These are phyloP conservation scores for Cotesia congregata DNA, from an alignment of 2,888 invertebrate species.

Conservation along the genomic window DNA sequence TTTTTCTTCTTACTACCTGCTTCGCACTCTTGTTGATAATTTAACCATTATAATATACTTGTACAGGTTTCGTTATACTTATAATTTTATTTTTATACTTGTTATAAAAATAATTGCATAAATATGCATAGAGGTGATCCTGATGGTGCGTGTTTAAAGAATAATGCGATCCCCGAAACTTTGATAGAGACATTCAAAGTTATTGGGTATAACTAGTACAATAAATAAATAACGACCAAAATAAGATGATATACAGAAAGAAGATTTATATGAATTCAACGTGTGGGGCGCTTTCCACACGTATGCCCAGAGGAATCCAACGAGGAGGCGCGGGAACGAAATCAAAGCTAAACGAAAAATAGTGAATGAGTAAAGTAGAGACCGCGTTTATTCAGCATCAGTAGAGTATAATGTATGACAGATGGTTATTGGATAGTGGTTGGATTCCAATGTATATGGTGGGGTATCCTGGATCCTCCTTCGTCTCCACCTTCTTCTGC, in stretches of 20 bases:
- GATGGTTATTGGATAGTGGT: conserved; percentile 55
- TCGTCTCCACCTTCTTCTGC: conserved; percentile 50
- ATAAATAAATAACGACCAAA: conserved; percentile 21
- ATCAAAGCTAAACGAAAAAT: conserved; percentile 43
- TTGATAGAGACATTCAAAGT: conserved; percentile 17
- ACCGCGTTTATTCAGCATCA: conserved; percentile 16
- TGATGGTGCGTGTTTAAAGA: neutral
- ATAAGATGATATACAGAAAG: conserved; percentile 30
- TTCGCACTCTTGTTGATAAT: conserved; percentile 11
- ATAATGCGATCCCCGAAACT: neutral
- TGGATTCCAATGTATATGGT: conserved; percentile 48
- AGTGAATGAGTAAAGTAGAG: conserved; percentile 45
- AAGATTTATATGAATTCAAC: conserved; percentile 44
- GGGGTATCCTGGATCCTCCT: conserved; percentile 55
- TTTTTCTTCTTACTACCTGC: conserved; percentile 38
- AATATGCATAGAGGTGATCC: neutral
- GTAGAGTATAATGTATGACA: conserved; percentile 47
- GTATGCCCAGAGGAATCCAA: conserved; percentile 11
- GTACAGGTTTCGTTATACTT: conserved; percentile 31
- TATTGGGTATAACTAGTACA: conserved; percentile 23
- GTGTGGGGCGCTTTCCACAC: conserved; percentile 37
- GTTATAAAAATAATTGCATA: conserved; percentile 1
- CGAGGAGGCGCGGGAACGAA: conserved; percentile 26
- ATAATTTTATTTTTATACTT: conserved; percentile 32
- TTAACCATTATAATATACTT: conserved; percentile 1